Evolutionary conservation across 1,140 invertebrate species (phyloP), one percentile per base, ranked within the genome.

Genomic region (Vanessa tameamea): DNA sequence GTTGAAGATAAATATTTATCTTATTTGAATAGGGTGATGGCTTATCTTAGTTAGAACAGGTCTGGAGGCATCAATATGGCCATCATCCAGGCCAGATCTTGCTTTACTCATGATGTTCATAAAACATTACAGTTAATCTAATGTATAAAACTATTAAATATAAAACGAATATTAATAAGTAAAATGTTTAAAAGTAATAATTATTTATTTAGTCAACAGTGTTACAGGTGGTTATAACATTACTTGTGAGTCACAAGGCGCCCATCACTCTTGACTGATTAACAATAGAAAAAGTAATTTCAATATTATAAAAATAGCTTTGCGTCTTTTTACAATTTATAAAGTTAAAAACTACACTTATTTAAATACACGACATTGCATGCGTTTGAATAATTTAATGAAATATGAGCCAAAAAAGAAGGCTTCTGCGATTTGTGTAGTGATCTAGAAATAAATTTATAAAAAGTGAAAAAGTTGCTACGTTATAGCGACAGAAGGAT

Each of bases 251-350:
- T 82, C 73, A 79, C 79, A 77, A 26, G 70, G 67, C 76, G 79
- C 72, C 76, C 51, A 74, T 59, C 47, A 61, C 16, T 47, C 4
- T 61, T 16, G 37, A 74, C 72, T 73, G 70, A 77, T 73, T 80
- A 83, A 83, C 82, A 82, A 86, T 87, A 85, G 63, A 84, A 86
- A 87, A 86, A 79, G 78, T 81, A 78, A 76, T 78, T 80, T 81
- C 68, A 82, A 82, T 83, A 81, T 85, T 89, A 89, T 81, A 89
- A 89, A 89, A 89, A 89, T 89, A 89, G 83, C 83, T 89, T 82
- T 83, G 79, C 81, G 80, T 86, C 73, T 79, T 82, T 78, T 74
- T 75, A 78, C 69, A 78, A 69, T 78, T 48, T 71, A 71, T 72
- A 76, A 69, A 59, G 48, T 77, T 77, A 74, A 77, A 74, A 74